Conservation (phyloP, 2,888 invertebrate species). For the Gnatocerus cornutus region DNA sequence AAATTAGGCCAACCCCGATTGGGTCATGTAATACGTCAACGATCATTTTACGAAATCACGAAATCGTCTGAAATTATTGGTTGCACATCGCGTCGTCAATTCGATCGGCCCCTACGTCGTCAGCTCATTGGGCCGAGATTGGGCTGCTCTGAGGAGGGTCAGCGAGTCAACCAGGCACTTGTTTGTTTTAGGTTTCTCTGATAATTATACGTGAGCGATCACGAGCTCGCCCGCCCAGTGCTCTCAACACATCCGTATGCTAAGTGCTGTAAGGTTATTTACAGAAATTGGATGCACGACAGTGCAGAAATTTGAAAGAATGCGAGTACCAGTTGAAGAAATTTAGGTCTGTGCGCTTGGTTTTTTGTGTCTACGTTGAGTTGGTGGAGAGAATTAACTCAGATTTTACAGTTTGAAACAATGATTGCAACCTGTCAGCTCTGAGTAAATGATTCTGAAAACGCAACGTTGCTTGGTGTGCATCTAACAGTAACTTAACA, state of each 20-base stretch:
- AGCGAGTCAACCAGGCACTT: constrained; percentile 69
- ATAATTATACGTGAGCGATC: constrained; percentile 71
- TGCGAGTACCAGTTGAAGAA: not conserved
- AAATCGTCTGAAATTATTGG: constrained; percentile 66
- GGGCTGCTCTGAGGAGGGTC: constrained; percentile 63
- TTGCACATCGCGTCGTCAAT: constrained; percentile 48
- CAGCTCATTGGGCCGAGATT: constrained; percentile 59
- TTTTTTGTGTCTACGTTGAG: not conserved
- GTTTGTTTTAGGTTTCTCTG: constrained; percentile 70
- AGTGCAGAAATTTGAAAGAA: not conserved
- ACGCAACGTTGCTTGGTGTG: not conserved
- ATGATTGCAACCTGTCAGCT: constrained; percentile 9
- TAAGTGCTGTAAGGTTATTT: constrained; percentile 58
- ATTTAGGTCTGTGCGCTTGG: not conserved
- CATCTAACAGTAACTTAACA: not conserved
- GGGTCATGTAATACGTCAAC: constrained; percentile 59
- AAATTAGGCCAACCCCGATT: constrained; percentile 62
- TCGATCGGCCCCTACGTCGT: constrained; percentile 51
- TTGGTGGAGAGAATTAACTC: not conserved
- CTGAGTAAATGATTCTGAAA: constrained; percentile 2
- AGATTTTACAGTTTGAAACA: constrained; percentile 1
- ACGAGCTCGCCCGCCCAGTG: constrained; percentile 68
- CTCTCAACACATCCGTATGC: constrained; percentile 68
- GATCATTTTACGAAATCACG: constrained; percentile 64
- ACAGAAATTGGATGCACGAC: constrained; percentile 19